Evolutionary conservation across 1,140 invertebrate genomes (phyloP).

Genomic region (Penaeus indicus): DNA sequence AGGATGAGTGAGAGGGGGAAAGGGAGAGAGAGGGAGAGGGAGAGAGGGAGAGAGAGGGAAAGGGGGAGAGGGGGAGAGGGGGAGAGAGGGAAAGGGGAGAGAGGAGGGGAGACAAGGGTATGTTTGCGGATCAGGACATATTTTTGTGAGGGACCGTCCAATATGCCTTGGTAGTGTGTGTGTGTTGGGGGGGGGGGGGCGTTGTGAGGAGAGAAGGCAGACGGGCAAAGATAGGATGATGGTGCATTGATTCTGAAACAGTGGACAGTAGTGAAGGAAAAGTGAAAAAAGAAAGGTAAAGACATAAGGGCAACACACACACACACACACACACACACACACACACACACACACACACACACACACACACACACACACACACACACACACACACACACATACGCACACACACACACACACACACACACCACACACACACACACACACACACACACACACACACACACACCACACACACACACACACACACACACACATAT

Average conservation of each 20-base stretch:
- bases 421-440: background rate
- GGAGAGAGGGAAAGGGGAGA: no score
- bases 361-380: background rate
- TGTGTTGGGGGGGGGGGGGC: no score
- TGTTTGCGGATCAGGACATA: no score
- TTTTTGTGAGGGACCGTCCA: no score
- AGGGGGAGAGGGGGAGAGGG: background rate
- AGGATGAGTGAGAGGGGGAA: background rate
- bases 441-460: background rate
- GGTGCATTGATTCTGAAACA: no score
- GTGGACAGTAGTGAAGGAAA: no score
- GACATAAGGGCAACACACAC: no score
- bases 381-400: background rate
- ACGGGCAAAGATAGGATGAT: no score
- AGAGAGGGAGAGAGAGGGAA: background rate
- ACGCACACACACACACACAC: background rate
- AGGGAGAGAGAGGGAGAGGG: background rate
- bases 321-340: background rate
- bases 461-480: background rate
- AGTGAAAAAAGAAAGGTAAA: no score
- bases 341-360: background rate
- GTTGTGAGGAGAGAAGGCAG: no score
- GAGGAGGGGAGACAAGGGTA: no score
- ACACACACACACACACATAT: background rate
- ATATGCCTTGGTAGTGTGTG: no score